These are phyloP conservation scores for Calcarius ornatus DNA, from an alignment of 2,113 vertebrate genomes.

Conservation along the genomic window DNA sequence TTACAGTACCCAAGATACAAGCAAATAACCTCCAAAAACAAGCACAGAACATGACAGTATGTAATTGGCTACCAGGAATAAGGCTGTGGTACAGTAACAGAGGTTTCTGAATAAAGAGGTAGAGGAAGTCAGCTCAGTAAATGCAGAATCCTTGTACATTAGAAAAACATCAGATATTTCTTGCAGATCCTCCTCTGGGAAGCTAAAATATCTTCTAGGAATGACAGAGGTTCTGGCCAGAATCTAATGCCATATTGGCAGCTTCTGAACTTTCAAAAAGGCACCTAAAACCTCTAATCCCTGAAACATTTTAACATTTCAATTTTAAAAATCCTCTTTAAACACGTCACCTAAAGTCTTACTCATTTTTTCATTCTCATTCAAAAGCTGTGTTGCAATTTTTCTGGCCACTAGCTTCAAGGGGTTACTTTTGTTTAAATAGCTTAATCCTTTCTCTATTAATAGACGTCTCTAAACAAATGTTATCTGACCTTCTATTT, in stretches of 20 bases:
- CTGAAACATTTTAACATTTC: background rate
- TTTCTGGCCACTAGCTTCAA: background rate
- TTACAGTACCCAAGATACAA: background rate
- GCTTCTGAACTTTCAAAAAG: background rate
- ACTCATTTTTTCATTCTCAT: background rate
- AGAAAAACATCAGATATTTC: background rate
- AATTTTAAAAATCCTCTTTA: background rate
- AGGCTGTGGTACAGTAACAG: background rate
- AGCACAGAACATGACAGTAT: background rate
- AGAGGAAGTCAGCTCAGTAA: background rate
- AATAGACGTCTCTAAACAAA: constrained; percentile 37
- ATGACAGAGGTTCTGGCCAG: background rate
- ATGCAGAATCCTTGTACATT: background rate
- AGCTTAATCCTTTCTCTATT: constrained; percentile 34
- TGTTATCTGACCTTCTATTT: constrained; percentile 36
- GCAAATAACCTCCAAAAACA: background rate
- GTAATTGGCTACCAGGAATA: background rate
- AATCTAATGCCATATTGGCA: background rate
- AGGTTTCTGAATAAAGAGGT: background rate
- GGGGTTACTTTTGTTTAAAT: constrained; percentile 9
- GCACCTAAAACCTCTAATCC: background rate
- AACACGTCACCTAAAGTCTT: background rate
- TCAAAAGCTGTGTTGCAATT: background rate
- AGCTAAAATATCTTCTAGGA: background rate
- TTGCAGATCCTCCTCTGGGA: background rate